Evolutionary conservation across 2,113 vertebrate species (phyloP).

Genomic region (Semnornis frantzii): DNA sequence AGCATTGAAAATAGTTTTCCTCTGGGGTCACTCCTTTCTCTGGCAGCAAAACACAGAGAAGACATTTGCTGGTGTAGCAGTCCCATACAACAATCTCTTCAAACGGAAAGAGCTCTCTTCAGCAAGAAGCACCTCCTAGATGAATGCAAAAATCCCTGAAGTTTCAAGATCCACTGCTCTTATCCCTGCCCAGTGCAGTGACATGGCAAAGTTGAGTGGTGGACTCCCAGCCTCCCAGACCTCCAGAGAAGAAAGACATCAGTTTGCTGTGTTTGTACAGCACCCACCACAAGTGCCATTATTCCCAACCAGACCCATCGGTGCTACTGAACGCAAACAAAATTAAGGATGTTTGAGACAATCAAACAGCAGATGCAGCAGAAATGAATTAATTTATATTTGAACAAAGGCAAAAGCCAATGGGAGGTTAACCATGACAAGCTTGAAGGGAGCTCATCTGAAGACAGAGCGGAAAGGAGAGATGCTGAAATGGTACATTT

Average conservation of each 20-base stretch:
- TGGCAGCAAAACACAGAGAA: background rate
- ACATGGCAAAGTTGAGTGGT: background rate
- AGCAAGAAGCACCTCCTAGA: background rate
- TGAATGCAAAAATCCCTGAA: background rate
- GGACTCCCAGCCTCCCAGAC: background rate
- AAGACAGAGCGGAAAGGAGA: constrained; percentile 23
- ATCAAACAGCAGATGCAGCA: constrained; percentile 40
- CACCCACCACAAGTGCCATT: background rate
- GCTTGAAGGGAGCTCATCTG: background rate
- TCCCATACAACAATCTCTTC: background rate
- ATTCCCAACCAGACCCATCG: background rate
- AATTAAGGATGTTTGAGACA: background rate
- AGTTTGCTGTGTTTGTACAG: background rate
- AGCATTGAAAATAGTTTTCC: constrained; percentile 4
- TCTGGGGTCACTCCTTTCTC: background rate
- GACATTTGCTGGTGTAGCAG: background rate
- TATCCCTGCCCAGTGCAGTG: background rate
- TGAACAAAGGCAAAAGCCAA: constrained; percentile 51
- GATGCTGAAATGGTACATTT: constrained; percentile 4
- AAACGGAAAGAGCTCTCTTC: background rate
- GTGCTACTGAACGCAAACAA: background rate
- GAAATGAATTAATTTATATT: constrained; percentile 58
- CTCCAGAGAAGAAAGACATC: background rate
- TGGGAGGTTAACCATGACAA: constrained; percentile 41
- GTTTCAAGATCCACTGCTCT: background rate